Base-by-base conservation (phyloP, 2,888 invertebrate species). In the Lacanobia wlatinum region DNA sequence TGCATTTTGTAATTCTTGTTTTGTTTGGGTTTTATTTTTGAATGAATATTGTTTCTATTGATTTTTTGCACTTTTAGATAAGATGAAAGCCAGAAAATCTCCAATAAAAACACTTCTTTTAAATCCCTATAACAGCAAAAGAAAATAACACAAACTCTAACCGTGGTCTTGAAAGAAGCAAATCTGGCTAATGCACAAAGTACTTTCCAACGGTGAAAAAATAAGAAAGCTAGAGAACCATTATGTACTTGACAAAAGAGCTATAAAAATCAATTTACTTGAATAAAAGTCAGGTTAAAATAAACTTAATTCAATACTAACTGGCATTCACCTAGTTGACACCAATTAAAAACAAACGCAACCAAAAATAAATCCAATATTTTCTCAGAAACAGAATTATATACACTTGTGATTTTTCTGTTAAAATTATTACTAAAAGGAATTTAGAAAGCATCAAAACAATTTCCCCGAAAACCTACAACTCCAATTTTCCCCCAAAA, bases 401-500 rank as follows among this genome's bases (percentile, higher is more conserved):
- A n/a, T 21, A 12, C 10, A 12, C 2, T 12, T 38, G 1, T 28
- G 2, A 28, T 34, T 34, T 34, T 34, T 2, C 34, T 34, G 14
- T 21, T 10, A 21, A 40, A 21, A 10, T 16, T 6, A 21, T 23
- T 4, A 23, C 1, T 14, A 12, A 21, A 23, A 43, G 6, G 3
- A 48, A 40, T 52, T 28, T 8, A 56, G 34, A 38, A 34, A n/a
- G 14, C 0, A 8, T 8, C 1, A 2, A 21, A n/a, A 50, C 5
- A 21, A 18, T n/a, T 16, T 21, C 18, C n/a, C 6, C 0, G 9
- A 50, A 50, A 58, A 7, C 0, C 0, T 21, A 14, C 10, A 48
- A 50, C 10, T 58, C 55, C 50, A 9, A n/a, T 65, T 69, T 71
- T 76, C 84, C 88, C 79, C 56, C 28, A 28, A 78, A 70, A 59